Conservation (phyloP, 1,140 invertebrate genomes). For the Micrasema minimum region DNA sequence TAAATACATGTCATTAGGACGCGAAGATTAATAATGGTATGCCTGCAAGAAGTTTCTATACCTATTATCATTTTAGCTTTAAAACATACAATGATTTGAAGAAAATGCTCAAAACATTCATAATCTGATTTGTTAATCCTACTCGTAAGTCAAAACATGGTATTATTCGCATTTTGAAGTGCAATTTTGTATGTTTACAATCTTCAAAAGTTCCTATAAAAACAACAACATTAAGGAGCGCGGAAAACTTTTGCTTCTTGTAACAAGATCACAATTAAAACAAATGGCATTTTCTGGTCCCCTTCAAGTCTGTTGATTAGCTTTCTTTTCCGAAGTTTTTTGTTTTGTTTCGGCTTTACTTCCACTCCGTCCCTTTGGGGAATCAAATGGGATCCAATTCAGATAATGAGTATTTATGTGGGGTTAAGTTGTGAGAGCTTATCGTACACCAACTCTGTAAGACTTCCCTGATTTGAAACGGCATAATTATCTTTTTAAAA, state of each 20-base stretch:
- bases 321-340: constrained; percentile 29
- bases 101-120: background rate
- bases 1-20: no score
- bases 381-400: constrained; percentile 49
- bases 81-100: background rate
- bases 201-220: background rate
- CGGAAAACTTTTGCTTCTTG: constrained; percentile 6
- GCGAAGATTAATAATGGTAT: no score
- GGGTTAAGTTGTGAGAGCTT: constrained; percentile 43
- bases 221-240: background rate
- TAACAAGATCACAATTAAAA: constrained; percentile 37
- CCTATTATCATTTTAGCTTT: background rate
- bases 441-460: constrained; percentile 26
- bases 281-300: constrained; percentile 33
- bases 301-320: no score
- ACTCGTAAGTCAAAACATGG: background rate
- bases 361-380: constrained; percentile 23
- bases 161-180: background rate
- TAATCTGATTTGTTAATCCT: background rate
- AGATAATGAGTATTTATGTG: constrained; percentile 52
- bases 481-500: constrained; percentile 35
- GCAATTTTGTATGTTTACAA: no score
- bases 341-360: constrained; percentile 18
- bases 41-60: no score
- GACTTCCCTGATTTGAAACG: constrained; percentile 35